Evolutionary conservation across 2,113 vertebrate genomes (phyloP).

Genomic region (Phylloscopus trochilus): DNA sequence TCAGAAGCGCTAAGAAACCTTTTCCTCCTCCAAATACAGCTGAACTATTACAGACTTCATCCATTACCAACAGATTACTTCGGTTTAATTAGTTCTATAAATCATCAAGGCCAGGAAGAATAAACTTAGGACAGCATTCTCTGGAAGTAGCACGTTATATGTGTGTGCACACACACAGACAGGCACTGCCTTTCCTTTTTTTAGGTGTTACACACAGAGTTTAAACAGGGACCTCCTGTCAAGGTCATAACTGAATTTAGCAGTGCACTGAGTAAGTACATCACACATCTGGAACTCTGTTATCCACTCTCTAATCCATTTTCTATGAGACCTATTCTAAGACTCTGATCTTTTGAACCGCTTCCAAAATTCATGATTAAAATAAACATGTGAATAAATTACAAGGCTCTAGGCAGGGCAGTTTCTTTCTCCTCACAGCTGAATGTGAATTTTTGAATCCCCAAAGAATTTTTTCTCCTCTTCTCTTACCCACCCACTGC

Average conservation of each 20-base stretch:
- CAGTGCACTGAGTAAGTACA: not conserved
- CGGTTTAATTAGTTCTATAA: not conserved
- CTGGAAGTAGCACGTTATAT: not conserved
- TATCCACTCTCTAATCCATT: not conserved
- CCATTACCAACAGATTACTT: not conserved
- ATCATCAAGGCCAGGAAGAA: not conserved
- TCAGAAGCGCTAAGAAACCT: not conserved
- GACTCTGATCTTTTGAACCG: slow-evolving; percentile 11
- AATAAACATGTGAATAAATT: slow-evolving; percentile 36
- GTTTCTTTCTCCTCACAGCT: not conserved
- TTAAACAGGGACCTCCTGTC: not conserved
- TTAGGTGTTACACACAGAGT: not conserved
- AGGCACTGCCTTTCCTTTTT: not conserved
- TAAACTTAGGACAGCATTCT: not conserved
- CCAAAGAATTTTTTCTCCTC: not conserved
- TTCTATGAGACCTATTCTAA: slow-evolving; percentile 31
- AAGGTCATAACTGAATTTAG: not conserved
- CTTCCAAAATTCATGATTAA: slow-evolving; percentile 35
- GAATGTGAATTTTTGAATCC: not conserved
- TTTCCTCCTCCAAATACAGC: not conserved
- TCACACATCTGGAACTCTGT: slow-evolving; percentile 6
- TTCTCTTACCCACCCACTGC: not conserved
- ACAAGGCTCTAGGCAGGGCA: slow-evolving; percentile 10
- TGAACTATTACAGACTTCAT: not conserved
- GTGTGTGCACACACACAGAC: not conserved